These are phyloP conservation scores for Dynastes grantii DNA, from an alignment of 2,888 invertebrate species.

Conservation along the genomic window DNA sequence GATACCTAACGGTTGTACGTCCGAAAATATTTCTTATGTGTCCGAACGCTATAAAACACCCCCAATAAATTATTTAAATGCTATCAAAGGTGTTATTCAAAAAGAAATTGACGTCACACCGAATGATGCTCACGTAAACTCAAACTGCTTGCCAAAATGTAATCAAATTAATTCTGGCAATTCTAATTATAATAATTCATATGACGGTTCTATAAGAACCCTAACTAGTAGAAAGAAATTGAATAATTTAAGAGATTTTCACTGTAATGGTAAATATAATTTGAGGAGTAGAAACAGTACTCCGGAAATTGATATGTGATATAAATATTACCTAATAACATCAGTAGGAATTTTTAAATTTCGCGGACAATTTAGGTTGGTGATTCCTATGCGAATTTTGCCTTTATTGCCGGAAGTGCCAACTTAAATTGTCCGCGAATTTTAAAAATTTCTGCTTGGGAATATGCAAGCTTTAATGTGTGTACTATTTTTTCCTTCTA, in stretches of 20 bases:
- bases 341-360: too few relatives aligned
- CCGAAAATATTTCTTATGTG: conserved; percentile 26
- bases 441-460: too few relatives aligned
- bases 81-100: conserved; percentile 19
- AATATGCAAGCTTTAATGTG: neutral
- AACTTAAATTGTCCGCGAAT: too few relatives aligned
- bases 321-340: neutral
- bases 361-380: too few relatives aligned
- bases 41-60: conserved; percentile 37
- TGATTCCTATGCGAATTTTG: too few relatives aligned
- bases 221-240: conserved; percentile 45
- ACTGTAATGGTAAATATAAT: conserved; percentile 54
- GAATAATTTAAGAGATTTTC: conserved; percentile 38
- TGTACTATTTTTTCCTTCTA: neutral
- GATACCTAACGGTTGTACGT: neutral
- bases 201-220: conserved; percentile 16
- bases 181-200: conserved; percentile 10
- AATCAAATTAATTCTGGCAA: conserved; percentile 14
- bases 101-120: neutral
- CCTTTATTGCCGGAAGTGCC: too few relatives aligned
- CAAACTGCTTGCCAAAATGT: conserved; percentile 14
- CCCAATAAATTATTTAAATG: conserved; percentile 26
- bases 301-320: conserved; percentile 45
- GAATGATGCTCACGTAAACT: neutral
- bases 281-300: conserved; percentile 56